Conservation (phyloP, 2,113 vertebrate genomes). For the Crypturellus undulatus region DNA sequence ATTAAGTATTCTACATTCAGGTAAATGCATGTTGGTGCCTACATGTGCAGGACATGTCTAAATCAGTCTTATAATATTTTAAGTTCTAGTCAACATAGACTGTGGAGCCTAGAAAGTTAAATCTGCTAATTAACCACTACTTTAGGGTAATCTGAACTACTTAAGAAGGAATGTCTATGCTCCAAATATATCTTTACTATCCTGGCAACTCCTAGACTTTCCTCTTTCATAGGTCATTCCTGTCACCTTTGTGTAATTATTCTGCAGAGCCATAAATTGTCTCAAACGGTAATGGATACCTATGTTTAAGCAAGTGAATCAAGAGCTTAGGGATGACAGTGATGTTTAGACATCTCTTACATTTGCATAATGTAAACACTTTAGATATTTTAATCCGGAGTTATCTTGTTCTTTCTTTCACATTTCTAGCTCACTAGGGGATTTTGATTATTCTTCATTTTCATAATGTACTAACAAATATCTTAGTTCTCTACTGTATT, state of each 20-base stretch:
- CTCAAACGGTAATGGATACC: neutral
- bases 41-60: neutral
- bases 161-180: neutral
- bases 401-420: neutral
- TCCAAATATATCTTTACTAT: neutral
- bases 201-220: too few relatives aligned
- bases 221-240: neutral
- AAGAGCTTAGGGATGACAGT: neutral
- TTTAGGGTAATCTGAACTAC: neutral
- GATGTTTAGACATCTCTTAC: neutral
- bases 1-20: neutral
- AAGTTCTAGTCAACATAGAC: neutral
- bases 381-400: neutral
- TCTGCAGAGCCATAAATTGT: accelerated
- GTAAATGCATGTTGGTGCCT: neutral
- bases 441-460: neutral
- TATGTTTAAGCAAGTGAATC: neutral
- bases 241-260: neutral
- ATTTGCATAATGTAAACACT: neutral
- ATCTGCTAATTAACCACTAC: neutral
- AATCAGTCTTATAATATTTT: neutral
- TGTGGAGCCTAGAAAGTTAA: neutral
- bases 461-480: neutral
- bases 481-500: neutral
- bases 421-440: neutral